Conservation (phyloP, 1,140 invertebrate species). For the Latrodectus geometricus region DNA sequence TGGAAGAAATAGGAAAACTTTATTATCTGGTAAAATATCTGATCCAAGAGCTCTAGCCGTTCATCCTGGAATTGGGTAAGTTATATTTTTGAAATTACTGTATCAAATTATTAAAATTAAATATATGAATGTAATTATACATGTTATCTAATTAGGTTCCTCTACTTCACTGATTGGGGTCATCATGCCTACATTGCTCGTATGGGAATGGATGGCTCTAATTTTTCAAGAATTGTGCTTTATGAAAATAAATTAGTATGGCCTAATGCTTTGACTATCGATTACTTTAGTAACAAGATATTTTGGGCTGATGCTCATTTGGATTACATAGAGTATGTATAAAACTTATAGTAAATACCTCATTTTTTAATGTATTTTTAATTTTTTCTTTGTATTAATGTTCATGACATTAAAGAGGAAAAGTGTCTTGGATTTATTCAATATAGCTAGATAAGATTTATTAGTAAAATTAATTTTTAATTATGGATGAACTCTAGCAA, state of each 20-base stretch:
- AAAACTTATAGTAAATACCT: background rate
- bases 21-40: slow-evolving; percentile 83
- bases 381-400: no score
- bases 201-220: slow-evolving; percentile 96
- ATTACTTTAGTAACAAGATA: slow-evolving; percentile 93
- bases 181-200: slow-evolving; percentile 96
- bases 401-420: no score
- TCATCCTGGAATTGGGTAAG: slow-evolving; percentile 89
- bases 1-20: slow-evolving; percentile 88
- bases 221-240: slow-evolving; percentile 88
- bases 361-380: no score
- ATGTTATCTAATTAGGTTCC: slow-evolving; percentile 70
- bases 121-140: background rate
- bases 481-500: no score
- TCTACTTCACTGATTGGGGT: slow-evolving; percentile 97
- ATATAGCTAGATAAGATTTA: no score
- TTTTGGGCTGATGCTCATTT: slow-evolving; percentile 99
- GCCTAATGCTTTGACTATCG: slow-evolving; percentile 97
- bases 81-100: background rate
- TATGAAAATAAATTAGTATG: slow-evolving; percentile 96
- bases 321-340: slow-evolving; percentile 90
- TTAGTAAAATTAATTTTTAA: no score
- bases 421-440: no score
- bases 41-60: slow-evolving; percentile 95
- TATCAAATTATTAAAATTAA: background rate